These are phyloP conservation scores for Napeogenes sylphis DNA, from an alignment of 2,888 invertebrate genomes.

Conservation along the genomic window DNA sequence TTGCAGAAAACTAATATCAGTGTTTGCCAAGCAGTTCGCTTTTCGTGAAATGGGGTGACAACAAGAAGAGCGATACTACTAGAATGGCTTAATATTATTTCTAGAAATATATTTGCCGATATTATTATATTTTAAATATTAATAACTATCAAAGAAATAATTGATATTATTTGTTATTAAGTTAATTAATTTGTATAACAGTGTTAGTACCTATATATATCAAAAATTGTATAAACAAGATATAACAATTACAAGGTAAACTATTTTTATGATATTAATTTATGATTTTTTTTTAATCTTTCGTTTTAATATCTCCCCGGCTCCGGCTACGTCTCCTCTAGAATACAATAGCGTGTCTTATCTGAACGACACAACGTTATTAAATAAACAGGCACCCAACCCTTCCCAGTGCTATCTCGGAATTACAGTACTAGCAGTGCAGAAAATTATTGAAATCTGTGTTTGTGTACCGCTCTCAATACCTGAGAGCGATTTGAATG, in stretches of 20 bases:
- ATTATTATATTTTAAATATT: too few species aligned
- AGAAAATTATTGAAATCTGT: slow-evolving; percentile 54
- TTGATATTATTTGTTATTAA: too few species aligned
- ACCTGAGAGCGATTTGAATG: slow-evolving; percentile 14
- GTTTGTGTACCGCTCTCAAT: slow-evolving; percentile 18
- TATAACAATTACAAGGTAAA: too few species aligned
- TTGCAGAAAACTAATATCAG: slow-evolving; percentile 69
- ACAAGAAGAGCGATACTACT: slow-evolving; percentile 39
- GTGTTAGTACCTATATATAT: too few species aligned
- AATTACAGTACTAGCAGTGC: slow-evolving; percentile 44
- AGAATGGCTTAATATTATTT: slow-evolving; percentile 35
- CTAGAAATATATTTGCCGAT: not conserved
- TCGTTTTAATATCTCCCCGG: not conserved
- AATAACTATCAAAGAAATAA: too few species aligned
- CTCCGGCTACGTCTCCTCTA: slow-evolving; percentile 32
- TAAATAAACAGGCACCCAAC: slow-evolving; percentile 63
- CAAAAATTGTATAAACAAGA: too few species aligned
- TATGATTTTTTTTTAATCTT: not conserved
- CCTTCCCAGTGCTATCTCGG: slow-evolving; percentile 46
- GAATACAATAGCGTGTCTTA: slow-evolving; percentile 62
- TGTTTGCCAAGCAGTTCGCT: slow-evolving; percentile 71
- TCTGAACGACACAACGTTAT: slow-evolving; percentile 64
- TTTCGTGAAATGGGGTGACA: slow-evolving; percentile 68
- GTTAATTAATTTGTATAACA: too few species aligned
- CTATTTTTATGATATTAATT: too few species aligned